These are phyloP conservation scores for Vultur gryphus DNA, from an alignment of 2,797 vertebrate species.

Conservation along the genomic window DNA sequence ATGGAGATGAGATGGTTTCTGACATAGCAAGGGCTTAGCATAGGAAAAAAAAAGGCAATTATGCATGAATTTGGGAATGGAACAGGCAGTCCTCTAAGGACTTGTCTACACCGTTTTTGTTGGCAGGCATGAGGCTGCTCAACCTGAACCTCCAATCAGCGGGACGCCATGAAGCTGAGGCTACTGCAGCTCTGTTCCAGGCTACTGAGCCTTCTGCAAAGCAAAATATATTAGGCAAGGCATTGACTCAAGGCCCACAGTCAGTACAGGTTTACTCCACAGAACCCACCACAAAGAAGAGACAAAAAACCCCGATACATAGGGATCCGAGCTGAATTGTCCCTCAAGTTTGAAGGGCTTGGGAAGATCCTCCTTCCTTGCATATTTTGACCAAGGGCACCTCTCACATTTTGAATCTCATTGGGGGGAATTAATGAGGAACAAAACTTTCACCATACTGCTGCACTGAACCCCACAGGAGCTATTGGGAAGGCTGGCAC, in stretches of 20 bases:
- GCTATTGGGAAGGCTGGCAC: not conserved
- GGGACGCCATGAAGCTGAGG: not conserved
- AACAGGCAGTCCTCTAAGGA: not conserved
- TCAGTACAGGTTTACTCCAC: not conserved
- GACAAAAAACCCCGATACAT: rapidly evolving
- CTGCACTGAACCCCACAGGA: not conserved
- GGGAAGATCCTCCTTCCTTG: not conserved
- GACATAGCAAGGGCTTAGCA: not conserved
- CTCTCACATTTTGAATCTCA: not conserved
- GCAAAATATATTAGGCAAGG: not conserved
- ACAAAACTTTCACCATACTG: not conserved
- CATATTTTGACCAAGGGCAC: not conserved
- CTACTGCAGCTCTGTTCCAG: not conserved
- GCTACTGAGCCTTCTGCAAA: constrained; percentile 6
- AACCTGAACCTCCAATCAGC: not conserved
- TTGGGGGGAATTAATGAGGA: not conserved
- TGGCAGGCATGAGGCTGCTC: not conserved
- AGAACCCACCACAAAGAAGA: not conserved
- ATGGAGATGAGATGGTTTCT: not conserved
- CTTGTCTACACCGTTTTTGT: not conserved
- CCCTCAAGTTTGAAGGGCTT: not conserved
- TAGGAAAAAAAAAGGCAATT: not conserved
- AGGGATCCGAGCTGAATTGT: not conserved
- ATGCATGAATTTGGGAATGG: not conserved
- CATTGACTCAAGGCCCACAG: not conserved